Evolutionary conservation across 2,888 invertebrate species (phyloP).

Genomic region (Lithodes maja): DNA sequence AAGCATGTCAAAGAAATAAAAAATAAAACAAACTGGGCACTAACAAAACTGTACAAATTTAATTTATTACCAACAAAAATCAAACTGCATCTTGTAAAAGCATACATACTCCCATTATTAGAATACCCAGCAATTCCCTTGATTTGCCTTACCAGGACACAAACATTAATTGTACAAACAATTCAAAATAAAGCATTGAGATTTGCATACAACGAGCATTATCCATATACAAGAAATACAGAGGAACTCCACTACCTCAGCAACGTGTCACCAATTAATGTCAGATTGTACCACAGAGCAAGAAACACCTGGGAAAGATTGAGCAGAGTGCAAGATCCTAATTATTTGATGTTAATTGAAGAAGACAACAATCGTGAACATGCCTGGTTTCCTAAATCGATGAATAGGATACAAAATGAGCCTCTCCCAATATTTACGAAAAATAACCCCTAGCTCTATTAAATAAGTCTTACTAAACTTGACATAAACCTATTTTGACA

Average conservation of each 20-base stretch:
- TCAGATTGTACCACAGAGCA: too few species aligned
- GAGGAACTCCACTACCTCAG: not conserved
- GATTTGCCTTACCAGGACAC: not conserved
- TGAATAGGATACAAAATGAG: too few species aligned
- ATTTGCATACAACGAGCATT: not conserved
- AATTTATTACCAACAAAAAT: not conserved
- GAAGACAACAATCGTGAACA: too few species aligned
- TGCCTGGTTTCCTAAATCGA: too few species aligned
- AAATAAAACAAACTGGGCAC: not conserved
- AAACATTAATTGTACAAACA: not conserved
- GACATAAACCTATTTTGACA: too few species aligned
- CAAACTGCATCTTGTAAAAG: not conserved
- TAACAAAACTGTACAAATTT: not conserved
- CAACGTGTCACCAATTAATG: too few species aligned
- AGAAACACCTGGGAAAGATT: too few species aligned
- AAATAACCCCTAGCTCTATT: too few species aligned
- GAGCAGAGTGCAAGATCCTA: too few species aligned
- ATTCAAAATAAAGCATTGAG: not conserved
- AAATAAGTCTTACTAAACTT: too few species aligned
- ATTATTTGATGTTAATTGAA: too few species aligned
- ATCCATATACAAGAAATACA: slow-evolving; percentile 8
- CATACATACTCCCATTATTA: not conserved
- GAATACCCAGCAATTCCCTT: not conserved
- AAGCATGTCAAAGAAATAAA: not conserved
- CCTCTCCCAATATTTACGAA: too few species aligned